Conservation (phyloP, 2,797 vertebrate species). For the Spheniscus humboldti region DNA sequence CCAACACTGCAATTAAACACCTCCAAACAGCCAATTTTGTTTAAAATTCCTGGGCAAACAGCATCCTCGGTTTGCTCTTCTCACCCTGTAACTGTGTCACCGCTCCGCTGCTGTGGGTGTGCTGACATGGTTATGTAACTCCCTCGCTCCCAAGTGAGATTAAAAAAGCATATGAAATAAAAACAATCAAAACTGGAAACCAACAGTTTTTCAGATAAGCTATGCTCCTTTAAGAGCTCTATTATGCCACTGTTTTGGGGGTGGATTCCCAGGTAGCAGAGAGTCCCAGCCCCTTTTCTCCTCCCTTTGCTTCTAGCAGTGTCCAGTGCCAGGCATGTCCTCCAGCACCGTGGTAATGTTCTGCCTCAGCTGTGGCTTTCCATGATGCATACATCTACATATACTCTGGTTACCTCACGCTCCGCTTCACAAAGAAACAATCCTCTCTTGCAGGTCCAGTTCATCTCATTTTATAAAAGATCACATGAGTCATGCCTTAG, state of each 20-base stretch:
- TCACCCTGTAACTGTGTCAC: neutral
- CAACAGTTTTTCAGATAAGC: neutral
- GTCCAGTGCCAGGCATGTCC: neutral
- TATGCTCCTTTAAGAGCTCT: neutral
- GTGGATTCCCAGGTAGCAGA: neutral
- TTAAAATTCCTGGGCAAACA: neutral
- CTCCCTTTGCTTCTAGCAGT: neutral
- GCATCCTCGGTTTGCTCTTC: neutral
- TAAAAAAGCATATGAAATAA: neutral
- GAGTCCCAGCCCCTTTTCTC: neutral
- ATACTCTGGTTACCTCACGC: neutral
- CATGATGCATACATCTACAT: neutral
- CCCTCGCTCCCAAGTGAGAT: neutral
- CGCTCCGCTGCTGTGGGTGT: neutral
- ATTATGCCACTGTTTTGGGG: accelerated
- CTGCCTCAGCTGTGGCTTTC: neutral
- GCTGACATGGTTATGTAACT: neutral
- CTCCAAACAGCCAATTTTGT: neutral
- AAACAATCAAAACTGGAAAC: neutral
- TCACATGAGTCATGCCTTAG: neutral
- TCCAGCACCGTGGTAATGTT: accelerated
- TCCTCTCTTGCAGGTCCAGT: neutral
- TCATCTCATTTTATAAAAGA: neutral
- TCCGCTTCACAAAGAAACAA: neutral
- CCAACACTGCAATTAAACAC: neutral